A percentile compares a stretch with the other conserved stretches of the same genome.
phyloP scores from a whole-genome alignment of 53 echinoderm and acorn worm genomes.

The Antedon mediterranea region DNA sequence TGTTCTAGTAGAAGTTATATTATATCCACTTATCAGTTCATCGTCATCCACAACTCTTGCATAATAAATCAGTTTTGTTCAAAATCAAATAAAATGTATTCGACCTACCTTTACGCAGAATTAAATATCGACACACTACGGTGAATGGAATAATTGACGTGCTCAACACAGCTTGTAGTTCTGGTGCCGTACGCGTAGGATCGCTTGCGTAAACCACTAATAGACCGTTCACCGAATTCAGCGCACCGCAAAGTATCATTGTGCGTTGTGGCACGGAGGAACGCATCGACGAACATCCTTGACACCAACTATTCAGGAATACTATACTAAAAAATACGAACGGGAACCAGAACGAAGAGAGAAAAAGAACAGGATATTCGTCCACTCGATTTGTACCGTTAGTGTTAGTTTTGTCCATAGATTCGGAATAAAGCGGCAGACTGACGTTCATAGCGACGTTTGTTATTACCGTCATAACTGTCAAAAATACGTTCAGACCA shows the following conservation, averaged over 20 bases:
- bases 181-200: slow-evolving; percentile 38
- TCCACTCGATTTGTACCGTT: slow-evolving; percentile 36
- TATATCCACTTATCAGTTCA: no score
- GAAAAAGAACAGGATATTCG: slow-evolving; percentile 65
- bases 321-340: slow-evolving; percentile 62
- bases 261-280: slow-evolving; percentile 26
- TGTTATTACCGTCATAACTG: slow-evolving; percentile 42
- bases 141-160: slow-evolving; percentile 76
- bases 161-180: slow-evolving; percentile 66
- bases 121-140: slow-evolving; percentile 55
- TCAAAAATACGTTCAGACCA: slow-evolving; percentile 56
- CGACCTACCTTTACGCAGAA: slow-evolving; percentile 65
- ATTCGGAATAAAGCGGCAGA: slow-evolving; percentile 53
- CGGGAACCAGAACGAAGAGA: slow-evolving; percentile 59
- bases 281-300: slow-evolving; percentile 14
- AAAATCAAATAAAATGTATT: no score
- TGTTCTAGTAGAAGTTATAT: no score
- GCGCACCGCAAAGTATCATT: slow-evolving; percentile 41
- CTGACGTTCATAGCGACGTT: slow-evolving; percentile 56
- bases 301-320: slow-evolving; percentile 32
- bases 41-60: no score
- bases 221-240: slow-evolving; percentile 64
- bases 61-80: no score
- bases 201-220: slow-evolving; percentile 76
- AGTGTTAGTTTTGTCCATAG: slow-evolving; percentile 9